Evolutionary conservation across 2,888 invertebrate genomes (phyloP).

Genomic region (Drosophila prostipennis): DNA sequence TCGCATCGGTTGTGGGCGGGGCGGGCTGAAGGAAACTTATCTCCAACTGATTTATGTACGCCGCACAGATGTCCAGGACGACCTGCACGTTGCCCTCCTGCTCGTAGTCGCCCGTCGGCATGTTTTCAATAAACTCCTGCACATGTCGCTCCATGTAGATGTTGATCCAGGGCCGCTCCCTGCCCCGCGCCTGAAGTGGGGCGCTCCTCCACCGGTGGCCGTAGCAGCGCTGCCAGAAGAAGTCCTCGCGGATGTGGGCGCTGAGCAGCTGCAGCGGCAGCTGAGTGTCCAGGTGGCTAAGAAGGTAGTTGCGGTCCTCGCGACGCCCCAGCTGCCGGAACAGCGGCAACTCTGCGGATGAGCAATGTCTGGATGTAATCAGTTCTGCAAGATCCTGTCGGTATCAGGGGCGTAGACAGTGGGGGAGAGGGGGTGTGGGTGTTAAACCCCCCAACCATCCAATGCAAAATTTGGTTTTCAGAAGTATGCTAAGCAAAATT

Average conservation of each 20-base stretch:
- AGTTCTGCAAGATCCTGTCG: neutral
- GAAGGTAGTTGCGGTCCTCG: constrained; percentile 82
- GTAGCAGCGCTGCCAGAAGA: constrained; percentile 83
- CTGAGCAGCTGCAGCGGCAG: constrained; percentile 82
- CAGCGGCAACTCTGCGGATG: constrained; percentile 78
- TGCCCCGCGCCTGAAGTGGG: constrained; percentile 51
- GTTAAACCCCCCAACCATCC: too few species aligned
- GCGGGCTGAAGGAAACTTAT: constrained; percentile 82
- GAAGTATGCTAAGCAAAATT: too few species aligned
- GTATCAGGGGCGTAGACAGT: too few species aligned
- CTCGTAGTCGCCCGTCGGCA: constrained; percentile 82
- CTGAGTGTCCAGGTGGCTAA: constrained; percentile 81
- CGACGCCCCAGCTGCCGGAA: constrained; percentile 75
- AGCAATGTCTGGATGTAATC: constrained; percentile 6
- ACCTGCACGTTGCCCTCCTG: constrained; percentile 78
- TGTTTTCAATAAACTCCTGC: constrained; percentile 83
- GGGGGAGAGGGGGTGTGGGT: too few species aligned
- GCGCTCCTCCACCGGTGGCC: constrained; percentile 80
- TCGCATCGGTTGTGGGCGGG: constrained; percentile 67
- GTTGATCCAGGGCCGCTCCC: constrained; percentile 81
- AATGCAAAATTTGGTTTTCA: too few species aligned
- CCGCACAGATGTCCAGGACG: constrained; percentile 82
- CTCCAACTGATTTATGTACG: constrained; percentile 82
- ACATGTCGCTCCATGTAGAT: constrained; percentile 84
- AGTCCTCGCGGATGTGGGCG: constrained; percentile 81